phyloP scores from a whole-genome alignment of 2,888 invertebrate genomes.

The Phrixothrix hirtus region DNA sequence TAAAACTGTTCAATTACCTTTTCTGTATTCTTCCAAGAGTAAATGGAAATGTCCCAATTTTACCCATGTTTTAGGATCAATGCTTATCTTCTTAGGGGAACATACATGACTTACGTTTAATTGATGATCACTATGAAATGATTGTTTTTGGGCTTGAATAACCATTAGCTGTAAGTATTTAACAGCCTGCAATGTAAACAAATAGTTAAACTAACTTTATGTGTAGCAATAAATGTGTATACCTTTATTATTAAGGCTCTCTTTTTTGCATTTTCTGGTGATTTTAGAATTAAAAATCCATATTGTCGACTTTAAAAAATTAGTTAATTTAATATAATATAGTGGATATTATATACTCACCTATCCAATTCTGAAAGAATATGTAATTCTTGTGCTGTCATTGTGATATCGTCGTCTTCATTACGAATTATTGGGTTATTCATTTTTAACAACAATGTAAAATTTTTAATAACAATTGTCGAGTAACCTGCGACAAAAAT shows the following conservation, averaged over 20 bases:
- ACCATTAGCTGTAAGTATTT: constrained; percentile 85
- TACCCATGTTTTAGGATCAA: constrained; percentile 89
- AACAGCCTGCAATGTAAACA: constrained; percentile 74
- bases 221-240: no score
- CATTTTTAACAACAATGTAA: no score
- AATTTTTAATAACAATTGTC: no score
- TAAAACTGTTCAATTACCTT: constrained; percentile 68
- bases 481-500: no score
- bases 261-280: constrained; percentile 79
- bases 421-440: constrained; percentile 44
- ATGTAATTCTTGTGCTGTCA: constrained; percentile 81
- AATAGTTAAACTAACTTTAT: no score
- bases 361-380: constrained; percentile 87
- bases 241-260: constrained; percentile 79
- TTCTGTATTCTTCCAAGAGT: constrained; percentile 88
- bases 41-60: constrained; percentile 95
- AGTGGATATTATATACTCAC: constrained; percentile 59
- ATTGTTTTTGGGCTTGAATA: constrained; percentile 71
- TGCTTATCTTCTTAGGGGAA: constrained; percentile 67
- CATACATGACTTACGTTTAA: constrained; percentile 44
- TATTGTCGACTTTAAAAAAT: constrained; percentile 78
- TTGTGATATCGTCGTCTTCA: constrained; percentile 52
- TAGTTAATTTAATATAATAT: constrained; percentile 11
- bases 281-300: constrained; percentile 83
- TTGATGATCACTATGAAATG: constrained; percentile 48